Base-by-base conservation (phyloP, 1,140 invertebrate genomes). In the Asobara japonica region DNA sequence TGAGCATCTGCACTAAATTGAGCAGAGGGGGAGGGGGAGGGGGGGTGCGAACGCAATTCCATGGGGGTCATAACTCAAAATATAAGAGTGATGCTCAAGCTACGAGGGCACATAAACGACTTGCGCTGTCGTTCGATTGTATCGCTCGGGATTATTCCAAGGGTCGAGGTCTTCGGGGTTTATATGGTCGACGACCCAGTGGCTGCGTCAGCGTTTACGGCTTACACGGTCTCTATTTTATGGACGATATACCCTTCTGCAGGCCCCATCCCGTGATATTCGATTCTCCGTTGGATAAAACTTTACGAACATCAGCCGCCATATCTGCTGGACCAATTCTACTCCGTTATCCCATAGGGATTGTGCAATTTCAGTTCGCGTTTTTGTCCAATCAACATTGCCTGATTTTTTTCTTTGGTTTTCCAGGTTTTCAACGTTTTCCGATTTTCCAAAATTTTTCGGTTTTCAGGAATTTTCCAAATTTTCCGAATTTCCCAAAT, bases 171-270 rank as follows among this genome's bases (percentile, higher is more conserved):
- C 31, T 65, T 65, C 30, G n/a, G 41, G 62, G 66, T 56, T 68
- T 68, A 68, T 68, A 68, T 33, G 66, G 66, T 60, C 48, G 16
- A 56, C 20, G 66, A 60, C 45, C 66, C 45, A 29, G n/a, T 29
- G 7, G 20, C 51, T 56, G 25, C 22, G 51, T 56, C 51, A 56
- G 51, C 51, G 3, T 56, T 56, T 56, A 56, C 20, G 51, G 25
- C 20, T 56, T 22, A 13, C n/a, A 6, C 18, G 51, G 22, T 56
- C 51, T 56, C 51, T 56, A 56, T 56, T 18, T 56, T 56, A 56
- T 56, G 22, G 51, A 56, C 51, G 22, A 56, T 56, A 25, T 56
- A 56, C 51, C 22, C 51, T 11, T 25, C 20, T 5, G 22, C 45
- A 18, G 25, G 51, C 22, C 22, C 25, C 51, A 56, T 56, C 51